Evolutionary conservation across 2,113 vertebrate species (phyloP).

Genomic region (Rhodinocichla rosea): DNA sequence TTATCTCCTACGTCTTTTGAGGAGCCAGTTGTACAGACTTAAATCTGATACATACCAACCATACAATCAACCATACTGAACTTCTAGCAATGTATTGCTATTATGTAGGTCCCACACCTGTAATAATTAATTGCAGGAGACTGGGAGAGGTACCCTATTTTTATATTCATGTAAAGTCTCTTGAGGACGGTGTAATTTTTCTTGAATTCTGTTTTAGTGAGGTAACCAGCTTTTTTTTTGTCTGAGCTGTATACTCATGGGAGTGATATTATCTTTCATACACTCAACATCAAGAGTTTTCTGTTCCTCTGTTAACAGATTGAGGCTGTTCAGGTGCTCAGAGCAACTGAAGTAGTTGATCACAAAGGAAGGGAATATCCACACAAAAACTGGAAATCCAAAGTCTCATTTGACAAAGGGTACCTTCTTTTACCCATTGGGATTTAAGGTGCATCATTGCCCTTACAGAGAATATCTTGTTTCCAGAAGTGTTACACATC

Average conservation of each 20-base stretch:
- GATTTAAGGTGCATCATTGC: neutral
- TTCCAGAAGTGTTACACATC: neutral
- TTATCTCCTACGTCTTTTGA: neutral
- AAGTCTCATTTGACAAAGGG: neutral
- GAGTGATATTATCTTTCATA: neutral
- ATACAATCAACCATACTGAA: neutral
- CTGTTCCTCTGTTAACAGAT: neutral
- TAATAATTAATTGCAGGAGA: neutral
- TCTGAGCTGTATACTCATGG: neutral
- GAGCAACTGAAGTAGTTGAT: neutral
- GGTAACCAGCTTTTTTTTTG: neutral
- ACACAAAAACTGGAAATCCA: neutral
- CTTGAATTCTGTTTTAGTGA: neutral
- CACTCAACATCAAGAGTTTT: neutral
- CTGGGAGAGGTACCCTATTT: neutral
- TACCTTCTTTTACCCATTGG: neutral
- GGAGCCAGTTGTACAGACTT: neutral
- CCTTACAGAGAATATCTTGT: neutral
- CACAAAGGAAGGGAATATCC: neutral
- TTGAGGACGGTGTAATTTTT: neutral
- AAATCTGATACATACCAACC: neutral
- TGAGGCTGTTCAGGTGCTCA: neutral
- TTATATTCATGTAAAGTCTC: neutral
- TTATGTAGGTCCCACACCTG: neutral
- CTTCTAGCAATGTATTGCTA: neutral